These are phyloP conservation scores for Chionis minor DNA, from an alignment of 2,113 vertebrate species.

Conservation along the genomic window DNA sequence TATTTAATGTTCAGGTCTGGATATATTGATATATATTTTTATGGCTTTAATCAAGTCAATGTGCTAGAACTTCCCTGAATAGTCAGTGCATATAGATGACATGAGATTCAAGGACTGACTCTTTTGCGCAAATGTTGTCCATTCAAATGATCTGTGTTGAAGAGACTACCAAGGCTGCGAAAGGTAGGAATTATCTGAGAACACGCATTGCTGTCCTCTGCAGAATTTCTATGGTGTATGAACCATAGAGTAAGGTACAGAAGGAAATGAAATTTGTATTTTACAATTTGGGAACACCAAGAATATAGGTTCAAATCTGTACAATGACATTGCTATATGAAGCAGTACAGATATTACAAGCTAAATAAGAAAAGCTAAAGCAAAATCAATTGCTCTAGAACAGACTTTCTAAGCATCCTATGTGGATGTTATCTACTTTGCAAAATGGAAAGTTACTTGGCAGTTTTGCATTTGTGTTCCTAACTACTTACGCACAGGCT, in stretches of 20 bases:
- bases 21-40: neutral
- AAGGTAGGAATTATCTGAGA: neutral
- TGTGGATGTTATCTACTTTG: neutral
- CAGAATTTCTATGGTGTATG: neutral
- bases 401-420: neutral
- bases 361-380: neutral
- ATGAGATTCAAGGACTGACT: neutral
- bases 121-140: neutral
- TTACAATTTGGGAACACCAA: neutral
- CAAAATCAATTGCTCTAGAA: neutral
- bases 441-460: neutral
- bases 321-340: neutral
- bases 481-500: neutral
- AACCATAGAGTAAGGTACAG: neutral
- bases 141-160: neutral
- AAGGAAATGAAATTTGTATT: neutral
- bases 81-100: neutral
- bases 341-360: neutral
- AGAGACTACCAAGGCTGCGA: neutral
- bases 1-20: neutral
- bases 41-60: neutral
- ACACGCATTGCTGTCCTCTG: neutral
- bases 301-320: neutral
- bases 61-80: neutral
- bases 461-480: neutral